Evolutionary conservation across 2,888 invertebrate genomes (phyloP).

Genomic region (Eupsilia transversa): DNA sequence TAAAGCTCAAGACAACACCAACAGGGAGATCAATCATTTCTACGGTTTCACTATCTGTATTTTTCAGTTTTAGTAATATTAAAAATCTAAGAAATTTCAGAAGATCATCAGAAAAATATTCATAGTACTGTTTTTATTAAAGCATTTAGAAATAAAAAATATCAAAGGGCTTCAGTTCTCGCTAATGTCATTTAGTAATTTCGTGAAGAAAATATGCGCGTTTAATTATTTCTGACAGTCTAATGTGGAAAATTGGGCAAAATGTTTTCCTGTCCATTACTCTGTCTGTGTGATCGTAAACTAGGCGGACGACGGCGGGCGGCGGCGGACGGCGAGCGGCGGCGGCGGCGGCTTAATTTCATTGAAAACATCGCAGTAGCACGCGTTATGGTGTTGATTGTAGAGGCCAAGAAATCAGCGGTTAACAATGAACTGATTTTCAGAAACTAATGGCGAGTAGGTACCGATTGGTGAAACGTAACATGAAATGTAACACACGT

Average conservation of each 20-base stretch:
- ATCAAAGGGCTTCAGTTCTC: slow-evolving; percentile 53
- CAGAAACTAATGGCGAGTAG: background rate
- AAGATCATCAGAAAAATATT: slow-evolving; percentile 30
- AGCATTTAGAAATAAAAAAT: slow-evolving; percentile 33
- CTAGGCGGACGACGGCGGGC: slow-evolving; percentile 30
- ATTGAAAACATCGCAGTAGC: slow-evolving; percentile 60
- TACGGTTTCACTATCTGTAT: background rate
- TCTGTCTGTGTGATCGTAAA: slow-evolving; percentile 59
- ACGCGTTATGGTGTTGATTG: slow-evolving; percentile 39
- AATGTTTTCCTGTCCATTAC: slow-evolving; percentile 67
- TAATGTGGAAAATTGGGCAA: slow-evolving; percentile 63
- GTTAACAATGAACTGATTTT: background rate
- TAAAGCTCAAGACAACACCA: background rate
- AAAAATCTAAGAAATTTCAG: slow-evolving; percentile 32
- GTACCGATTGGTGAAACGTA: background rate
- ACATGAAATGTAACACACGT: background rate
- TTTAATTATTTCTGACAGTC: slow-evolving; percentile 53
- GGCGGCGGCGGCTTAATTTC: slow-evolving; percentile 41
- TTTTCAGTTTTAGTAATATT: background rate
- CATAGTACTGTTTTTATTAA: slow-evolving; percentile 32
- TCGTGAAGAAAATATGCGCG: slow-evolving; percentile 54
- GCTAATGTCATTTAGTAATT: slow-evolving; percentile 57
- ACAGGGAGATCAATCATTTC: background rate
- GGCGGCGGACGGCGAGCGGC: slow-evolving; percentile 34
- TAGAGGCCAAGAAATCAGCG: slow-evolving; percentile 50